Evolutionary conservation across 2,113 vertebrate genomes (phyloP).

Genomic region (human): DNA sequence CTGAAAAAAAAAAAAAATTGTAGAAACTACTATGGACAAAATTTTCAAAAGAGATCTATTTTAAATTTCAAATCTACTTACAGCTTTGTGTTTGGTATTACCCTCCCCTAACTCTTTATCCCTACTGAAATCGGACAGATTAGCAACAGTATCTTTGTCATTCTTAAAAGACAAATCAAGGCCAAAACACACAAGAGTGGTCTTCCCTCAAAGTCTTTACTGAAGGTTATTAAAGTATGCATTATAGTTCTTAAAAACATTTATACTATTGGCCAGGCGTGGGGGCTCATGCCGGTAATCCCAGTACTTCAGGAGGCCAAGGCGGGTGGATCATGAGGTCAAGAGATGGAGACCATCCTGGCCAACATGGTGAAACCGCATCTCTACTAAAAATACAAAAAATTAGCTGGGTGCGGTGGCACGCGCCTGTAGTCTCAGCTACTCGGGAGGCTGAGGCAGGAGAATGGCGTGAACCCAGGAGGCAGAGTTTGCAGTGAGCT

Average conservation of each 20-base stretch:
- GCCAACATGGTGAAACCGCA: too few species aligned
- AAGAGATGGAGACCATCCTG: too few species aligned
- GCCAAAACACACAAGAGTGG: neutral
- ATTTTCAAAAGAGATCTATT: constrained; percentile 28
- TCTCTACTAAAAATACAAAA: too few species aligned
- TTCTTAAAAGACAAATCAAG: constrained; percentile 33
- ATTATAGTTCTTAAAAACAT: constrained; percentile 48
- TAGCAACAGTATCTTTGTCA: neutral
- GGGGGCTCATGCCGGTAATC: too few species aligned
- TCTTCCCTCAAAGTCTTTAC: neutral
- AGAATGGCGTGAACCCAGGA: too few species aligned
- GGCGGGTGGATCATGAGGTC: too few species aligned
- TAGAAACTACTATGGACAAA: neutral
- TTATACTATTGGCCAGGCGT: constrained; percentile 63
- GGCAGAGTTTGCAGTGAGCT: too few species aligned
- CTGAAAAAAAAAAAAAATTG: neutral
- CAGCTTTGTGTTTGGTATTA: neutral
- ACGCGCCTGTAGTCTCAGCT: too few species aligned
- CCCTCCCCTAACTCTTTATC: neutral
- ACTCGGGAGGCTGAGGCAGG: too few species aligned
- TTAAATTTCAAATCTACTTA: constrained; percentile 23
- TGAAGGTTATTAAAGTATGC: neutral
- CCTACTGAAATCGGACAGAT: neutral
- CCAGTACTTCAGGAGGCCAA: too few species aligned
- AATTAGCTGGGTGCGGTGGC: too few species aligned